Base-by-base conservation (phyloP, 2,797 vertebrate genomes). In the Coreius guichenoti region DNA sequence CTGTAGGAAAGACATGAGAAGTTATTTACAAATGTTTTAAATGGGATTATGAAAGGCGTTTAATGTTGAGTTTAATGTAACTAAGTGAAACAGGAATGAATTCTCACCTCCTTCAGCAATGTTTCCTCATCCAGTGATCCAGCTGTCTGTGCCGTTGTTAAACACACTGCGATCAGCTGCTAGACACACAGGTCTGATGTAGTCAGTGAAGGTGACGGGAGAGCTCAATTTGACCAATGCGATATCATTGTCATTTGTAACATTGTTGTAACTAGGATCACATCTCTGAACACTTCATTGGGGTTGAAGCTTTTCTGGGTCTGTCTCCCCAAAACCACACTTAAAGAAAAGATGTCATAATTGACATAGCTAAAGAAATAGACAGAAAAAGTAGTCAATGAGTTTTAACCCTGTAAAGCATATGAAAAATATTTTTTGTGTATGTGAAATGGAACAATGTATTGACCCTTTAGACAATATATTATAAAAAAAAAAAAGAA, bases 131-230 rank as follows among this genome's bases (percentile, higher is more conserved):
- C 93, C 93, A 74, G 93, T 92, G 86, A 93, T 90, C 93, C 93
- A 93, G 88, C 90, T 92, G 13, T 90, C 84, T 72, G 88, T 90
- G 3, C 90, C 93, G 1, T 23, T 90, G 83, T 88, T 84, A 86
- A 95, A 93, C 80, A 84, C 84, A 84, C 93, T 94, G 43, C 29
- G 80, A 80, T 61, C 77, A 2, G 87, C 93, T 90, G 96, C 95
- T 85, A 96, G 92, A 90, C 95, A 96, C 84, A 96, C 92, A 3
- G 96, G 96, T 68, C 91, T 92, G 89, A 96, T 92, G 81, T 89
- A 91, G 82, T 94, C 91, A 45, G 93, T 94, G 90, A 95, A 96
- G 4, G 0, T 23, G 49, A 96, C 86, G 0, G 94, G 81, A 13
- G 2, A 65, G 0, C 69, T 90, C 75, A 97, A 92, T 84, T 23